A percentile compares a stretch with the other conserved stretches of the same genome.
These are phyloP conservation scores for Erebia aethiops DNA, from an alignment of 2,888 invertebrate species.

Conservation along the genomic window DNA sequence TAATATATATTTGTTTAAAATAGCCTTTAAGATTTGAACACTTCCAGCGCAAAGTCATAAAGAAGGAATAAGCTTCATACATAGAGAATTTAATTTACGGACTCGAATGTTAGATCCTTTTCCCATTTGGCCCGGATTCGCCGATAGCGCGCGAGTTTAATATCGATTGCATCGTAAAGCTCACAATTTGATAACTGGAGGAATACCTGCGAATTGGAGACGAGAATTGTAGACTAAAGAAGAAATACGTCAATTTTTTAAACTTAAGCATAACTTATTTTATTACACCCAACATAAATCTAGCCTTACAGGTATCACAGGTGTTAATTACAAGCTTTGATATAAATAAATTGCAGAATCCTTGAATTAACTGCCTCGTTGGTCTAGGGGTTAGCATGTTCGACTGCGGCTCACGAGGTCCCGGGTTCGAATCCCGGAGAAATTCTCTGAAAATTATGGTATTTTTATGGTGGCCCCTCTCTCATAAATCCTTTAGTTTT, in stretches of 20 bases:
- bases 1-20: conserved; percentile 3
- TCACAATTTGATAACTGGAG: conserved; percentile 21
- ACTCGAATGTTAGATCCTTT: conserved; percentile 17
- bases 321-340: no score
- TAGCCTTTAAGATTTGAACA: background rate
- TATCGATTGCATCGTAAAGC: conserved; percentile 25
- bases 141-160: conserved; percentile 15
- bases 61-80: conserved; percentile 23
- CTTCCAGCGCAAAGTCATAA: conserved; percentile 15
- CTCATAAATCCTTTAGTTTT: no score
- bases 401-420: no score
- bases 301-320: no score
- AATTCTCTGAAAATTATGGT: no score
- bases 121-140: conserved; percentile 16
- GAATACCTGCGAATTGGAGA: conserved; percentile 6
- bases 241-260: background rate
- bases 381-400: no score
- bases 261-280: no score
- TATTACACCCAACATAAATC: no score
- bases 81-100: conserved; percentile 26
- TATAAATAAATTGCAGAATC: no score
- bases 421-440: no score
- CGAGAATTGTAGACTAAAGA: background rate
- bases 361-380: no score
- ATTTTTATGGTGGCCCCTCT: no score